Conservation (phyloP, 2,113 vertebrate genomes). For the Chloroceryle aenea region DNA sequence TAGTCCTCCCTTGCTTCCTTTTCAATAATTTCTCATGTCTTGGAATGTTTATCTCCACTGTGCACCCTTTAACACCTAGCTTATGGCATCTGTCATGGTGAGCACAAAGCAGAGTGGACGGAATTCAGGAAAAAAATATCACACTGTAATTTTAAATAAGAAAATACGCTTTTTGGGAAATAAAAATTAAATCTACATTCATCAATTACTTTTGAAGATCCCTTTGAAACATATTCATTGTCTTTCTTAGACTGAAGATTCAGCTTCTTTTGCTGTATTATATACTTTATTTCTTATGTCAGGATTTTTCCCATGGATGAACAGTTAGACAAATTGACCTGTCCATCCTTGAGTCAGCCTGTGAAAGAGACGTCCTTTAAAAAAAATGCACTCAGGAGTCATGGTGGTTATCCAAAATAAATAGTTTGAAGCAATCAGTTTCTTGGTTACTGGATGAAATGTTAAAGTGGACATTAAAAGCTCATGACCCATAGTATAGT, state of each 20-base stretch:
- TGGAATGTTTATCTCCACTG: neutral
- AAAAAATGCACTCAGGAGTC: neutral
- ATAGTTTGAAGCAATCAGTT: neutral
- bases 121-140: neutral
- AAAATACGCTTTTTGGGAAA: neutral
- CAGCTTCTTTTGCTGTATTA: neutral
- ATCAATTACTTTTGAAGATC: neutral
- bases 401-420: neutral
- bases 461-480: neutral
- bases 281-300: neutral
- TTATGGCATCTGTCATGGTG: neutral
- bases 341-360: neutral
- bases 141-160: neutral
- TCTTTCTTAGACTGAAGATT: neutral
- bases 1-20: neutral
- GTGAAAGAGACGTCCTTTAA: neutral
- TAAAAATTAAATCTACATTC: neutral
- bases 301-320: neutral
- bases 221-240: neutral
- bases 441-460: neutral
- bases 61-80: neutral
- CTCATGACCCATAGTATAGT: neutral
- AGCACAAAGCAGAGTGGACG: neutral
- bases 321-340: neutral
- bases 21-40: neutral